phyloP scores from a whole-genome alignment of 2,113 vertebrate species.

The Eptesicus fuscus region DNA sequence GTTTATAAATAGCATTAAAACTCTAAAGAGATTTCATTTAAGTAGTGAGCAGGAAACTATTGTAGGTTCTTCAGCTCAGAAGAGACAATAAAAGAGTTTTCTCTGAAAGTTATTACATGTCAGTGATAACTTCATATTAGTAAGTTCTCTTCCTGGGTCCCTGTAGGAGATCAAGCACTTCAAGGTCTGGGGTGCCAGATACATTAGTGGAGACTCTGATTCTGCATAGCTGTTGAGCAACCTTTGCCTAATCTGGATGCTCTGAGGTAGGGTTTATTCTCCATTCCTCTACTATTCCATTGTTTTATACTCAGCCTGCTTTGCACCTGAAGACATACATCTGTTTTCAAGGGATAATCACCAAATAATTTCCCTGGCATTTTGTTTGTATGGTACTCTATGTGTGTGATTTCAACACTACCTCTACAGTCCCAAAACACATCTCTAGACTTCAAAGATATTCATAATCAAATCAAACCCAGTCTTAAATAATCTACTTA shows the following conservation, averaged over 20 bases:
- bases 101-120: background rate
- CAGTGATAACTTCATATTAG: background rate
- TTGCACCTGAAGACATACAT: background rate
- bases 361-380: background rate
- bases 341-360: background rate
- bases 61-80: background rate
- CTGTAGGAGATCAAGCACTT: background rate
- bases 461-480: background rate
- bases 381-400: background rate
- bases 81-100: background rate
- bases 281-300: background rate
- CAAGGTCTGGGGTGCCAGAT: background rate
- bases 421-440: slow-evolving; percentile 2
- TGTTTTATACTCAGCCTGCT: background rate
- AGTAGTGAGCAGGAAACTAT: background rate
- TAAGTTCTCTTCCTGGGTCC: background rate
- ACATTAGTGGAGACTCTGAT: background rate
- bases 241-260: background rate
- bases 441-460: background rate
- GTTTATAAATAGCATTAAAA: background rate
- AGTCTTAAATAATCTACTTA: background rate
- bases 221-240: background rate
- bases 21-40: background rate
- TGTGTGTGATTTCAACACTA: slow-evolving; percentile 7
- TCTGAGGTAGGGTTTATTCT: background rate